Base-by-base conservation (phyloP, 2,888 invertebrate genomes). In the Frankliniella intonsa region DNA sequence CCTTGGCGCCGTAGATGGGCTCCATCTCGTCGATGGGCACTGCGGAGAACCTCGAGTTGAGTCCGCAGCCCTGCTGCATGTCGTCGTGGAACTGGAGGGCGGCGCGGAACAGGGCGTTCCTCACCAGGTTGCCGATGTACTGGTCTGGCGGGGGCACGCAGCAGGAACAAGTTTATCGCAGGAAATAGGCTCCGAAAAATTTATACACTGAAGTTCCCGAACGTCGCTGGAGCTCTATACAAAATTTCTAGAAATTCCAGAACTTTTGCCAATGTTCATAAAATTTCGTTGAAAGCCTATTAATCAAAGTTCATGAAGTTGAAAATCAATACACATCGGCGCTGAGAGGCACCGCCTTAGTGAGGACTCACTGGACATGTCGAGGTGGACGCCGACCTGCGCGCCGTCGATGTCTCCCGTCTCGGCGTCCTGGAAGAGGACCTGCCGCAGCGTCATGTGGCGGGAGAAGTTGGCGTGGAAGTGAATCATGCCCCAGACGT, bases 401-500 rank as follows among this genome's bases (percentile, higher is more conserved):
- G 22, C 25, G 69, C 69, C 69, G 22, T 76, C 69, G 25, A 76
- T 25, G 69, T 76, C 69, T 1, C 8, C 69, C 2, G 9, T 25
- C 69, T 12, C 12, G 69, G 69, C 69, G 69, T 76, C 25, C 69
- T 25, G 25, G 22, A 25, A 12, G 69, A 25, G 12, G 22, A 76
- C 10, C 69, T 76, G 69, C 11, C 69, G 69, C 69, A 25, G n/a
- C 22, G 69, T 22, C 69, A 76, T 76, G 69, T 76, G 69, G 2
- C 25, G 10, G 22, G 69, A 76, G 69, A 76, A 76, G 69, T 76
- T 76, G 69, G 69, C 69, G 25, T 22, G 69, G 69, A 76, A 76
- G 69, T 76, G 22, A 25, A 76, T 22, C 25, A 76, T 12, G 8
- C 69, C 69, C 69, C 69, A 76, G 25, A 25, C 69, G 25, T 22